A percentile compares a stretch with the other conserved stretches of the same genome.
phyloP scores from a whole-genome alignment of 2,888 invertebrate genomes.

The Chrysolina haemoptera region DNA sequence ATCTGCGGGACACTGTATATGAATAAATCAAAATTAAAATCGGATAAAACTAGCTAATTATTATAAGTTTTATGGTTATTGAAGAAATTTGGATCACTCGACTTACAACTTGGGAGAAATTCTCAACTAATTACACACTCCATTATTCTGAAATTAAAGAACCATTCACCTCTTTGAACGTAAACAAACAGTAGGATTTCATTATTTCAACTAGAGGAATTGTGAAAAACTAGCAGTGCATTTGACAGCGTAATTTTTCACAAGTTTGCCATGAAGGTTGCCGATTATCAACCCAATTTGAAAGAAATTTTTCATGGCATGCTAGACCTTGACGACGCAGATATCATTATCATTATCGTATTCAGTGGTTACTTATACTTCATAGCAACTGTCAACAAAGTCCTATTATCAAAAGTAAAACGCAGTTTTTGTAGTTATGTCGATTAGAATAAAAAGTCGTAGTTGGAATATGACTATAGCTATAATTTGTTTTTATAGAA shows the following conservation, averaged over 20 bases:
- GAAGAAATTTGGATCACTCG: background rate
- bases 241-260: constrained; percentile 37
- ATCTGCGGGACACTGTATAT: no score
- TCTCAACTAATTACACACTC: background rate
- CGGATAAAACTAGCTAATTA: no score
- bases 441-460: background rate
- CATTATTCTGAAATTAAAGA: background rate
- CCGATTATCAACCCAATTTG: constrained; percentile 12
- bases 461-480: no score
- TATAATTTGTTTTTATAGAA: no score
- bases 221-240: constrained; percentile 29
- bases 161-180: background rate
- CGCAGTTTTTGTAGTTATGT: background rate
- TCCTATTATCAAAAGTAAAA: background rate
- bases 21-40: no score
- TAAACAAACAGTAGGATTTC: background rate
- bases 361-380: constrained; percentile 7
- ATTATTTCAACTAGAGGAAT: constrained; percentile 7
- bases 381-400: constrained; percentile 1
- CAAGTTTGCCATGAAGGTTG: constrained; percentile 35
- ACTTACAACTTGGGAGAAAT: background rate
- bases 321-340: constrained; percentile 18
- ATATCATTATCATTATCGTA: constrained; percentile 22
- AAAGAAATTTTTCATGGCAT: constrained; percentile 9
- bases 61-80: no score